Evolutionary conservation across 1,140 invertebrate species (phyloP), one percentile per base, ranked within the genome.

Genomic region (Papilio helenus): DNA sequence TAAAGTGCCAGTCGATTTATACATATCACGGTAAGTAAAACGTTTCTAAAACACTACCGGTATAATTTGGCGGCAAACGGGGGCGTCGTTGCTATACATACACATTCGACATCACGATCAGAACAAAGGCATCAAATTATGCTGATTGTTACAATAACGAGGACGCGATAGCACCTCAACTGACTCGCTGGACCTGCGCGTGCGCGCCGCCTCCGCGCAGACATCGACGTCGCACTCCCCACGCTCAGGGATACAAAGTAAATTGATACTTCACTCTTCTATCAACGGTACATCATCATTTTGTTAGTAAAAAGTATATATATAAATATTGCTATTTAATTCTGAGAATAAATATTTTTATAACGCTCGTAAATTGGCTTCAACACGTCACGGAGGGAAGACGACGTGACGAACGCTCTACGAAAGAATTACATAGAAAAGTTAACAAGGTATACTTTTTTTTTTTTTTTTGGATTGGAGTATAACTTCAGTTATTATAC

Each of bases 41-140:
- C 77, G 78, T 76, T 74, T 84, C 81, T 86, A 84, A 86, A 83
- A 87, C 76, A 61, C 79, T 82, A 86, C 76, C 68, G 80, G 74
- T 87, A 84, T 77, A 82, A 84, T 87, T 87, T 87, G 86, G 86
- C 86, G 84, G 81, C 80, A 82, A 76, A 82, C 83, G 83, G 86
- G 86, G 86, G 76, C 76, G 20, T 65, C 76, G 58, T 58, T 65
- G 10, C 86, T 81, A 80, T 79, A 68, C 77, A 76, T 72, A 81
- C 74, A 76, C 73, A 68, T 81, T 61, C 42, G 78, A 81, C 42
- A 51, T 79, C 55, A 79, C 74, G 39, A 82, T 76, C 51, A 42
- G 65, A 68, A 55, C 18, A 79, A 77, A 81, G 61, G n/a, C 72
- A 51, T 77, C 42, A 58, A 44, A 49, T 65, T 46, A 77, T 77